Conservation (phyloP, 2,888 invertebrate genomes). For the Apamea crenata region DNA sequence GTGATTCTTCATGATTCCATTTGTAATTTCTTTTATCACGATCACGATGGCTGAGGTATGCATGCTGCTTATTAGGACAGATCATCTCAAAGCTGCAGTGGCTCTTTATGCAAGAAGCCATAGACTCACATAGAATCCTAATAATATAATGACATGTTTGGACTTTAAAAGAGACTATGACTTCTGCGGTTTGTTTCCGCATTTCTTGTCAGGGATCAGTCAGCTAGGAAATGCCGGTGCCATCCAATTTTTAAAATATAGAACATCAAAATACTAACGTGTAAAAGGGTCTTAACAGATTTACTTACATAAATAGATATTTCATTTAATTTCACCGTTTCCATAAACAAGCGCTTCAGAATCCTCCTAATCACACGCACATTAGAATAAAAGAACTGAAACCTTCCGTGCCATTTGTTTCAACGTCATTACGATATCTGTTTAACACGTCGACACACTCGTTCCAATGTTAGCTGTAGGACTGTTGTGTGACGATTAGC, state of each 20-base stretch:
- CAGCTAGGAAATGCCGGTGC: background rate
- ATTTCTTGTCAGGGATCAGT: background rate
- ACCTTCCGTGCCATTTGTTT: slow-evolving; percentile 76
- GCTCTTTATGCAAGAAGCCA: background rate
- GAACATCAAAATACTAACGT: background rate
- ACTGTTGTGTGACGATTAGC: slow-evolving; percentile 76
- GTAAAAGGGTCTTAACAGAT: too few species aligned
- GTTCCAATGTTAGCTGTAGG: slow-evolving; percentile 56
- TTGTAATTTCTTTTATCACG: background rate
- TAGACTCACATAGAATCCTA: too few species aligned
- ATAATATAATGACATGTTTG: background rate
- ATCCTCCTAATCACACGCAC: slow-evolving; percentile 52
- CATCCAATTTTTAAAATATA: background rate
- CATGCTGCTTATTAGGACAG: too few species aligned
- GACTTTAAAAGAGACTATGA: background rate
- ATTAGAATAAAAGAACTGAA: slow-evolving; percentile 66
- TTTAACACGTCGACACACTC: slow-evolving; percentile 77
- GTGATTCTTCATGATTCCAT: background rate
- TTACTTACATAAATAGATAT: too few species aligned
- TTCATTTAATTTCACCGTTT: background rate
- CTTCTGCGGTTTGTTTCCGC: background rate
- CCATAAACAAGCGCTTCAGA: slow-evolving; percentile 5
- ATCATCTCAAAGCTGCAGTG: background rate
- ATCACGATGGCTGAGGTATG: too few species aligned
- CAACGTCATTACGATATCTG: slow-evolving; percentile 66